These are phyloP conservation scores for Plutomurus gul DNA, from an alignment of 1,140 invertebrate species.

Conservation along the genomic window DNA sequence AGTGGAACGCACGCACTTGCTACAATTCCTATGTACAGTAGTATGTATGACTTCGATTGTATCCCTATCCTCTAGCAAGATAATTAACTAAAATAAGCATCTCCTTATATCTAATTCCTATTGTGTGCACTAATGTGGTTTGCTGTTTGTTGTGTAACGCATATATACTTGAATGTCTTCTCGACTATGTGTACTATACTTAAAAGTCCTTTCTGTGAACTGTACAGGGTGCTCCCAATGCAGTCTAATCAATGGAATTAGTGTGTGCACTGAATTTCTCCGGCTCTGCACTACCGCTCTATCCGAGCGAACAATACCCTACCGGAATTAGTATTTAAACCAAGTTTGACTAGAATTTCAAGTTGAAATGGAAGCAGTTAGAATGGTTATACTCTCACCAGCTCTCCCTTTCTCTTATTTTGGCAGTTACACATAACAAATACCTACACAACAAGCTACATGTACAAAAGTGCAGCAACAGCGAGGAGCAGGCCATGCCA, in stretches of 20 bases:
- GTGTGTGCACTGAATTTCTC: not conserved
- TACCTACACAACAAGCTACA: not conserved
- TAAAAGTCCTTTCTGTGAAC: not conserved
- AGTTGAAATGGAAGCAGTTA: not conserved
- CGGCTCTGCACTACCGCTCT: not conserved
- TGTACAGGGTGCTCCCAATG: not conserved
- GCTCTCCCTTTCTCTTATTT: not conserved
- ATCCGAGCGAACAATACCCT: not conserved
- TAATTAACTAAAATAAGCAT: not conserved
- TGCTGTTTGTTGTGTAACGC: too few relatives aligned
- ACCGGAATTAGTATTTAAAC: conserved; percentile 13
- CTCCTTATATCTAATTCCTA: not conserved
- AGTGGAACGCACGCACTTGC: too few relatives aligned
- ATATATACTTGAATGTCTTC: too few relatives aligned
- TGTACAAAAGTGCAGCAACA: not conserved
- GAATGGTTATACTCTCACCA: too few relatives aligned
- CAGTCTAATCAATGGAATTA: not conserved
- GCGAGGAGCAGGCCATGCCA: not conserved
- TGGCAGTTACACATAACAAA: not conserved
- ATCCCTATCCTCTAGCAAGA: too few relatives aligned
- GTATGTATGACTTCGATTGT: too few relatives aligned
- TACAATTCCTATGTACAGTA: too few relatives aligned
- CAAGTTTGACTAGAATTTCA: conserved; percentile 18
- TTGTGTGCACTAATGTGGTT: conserved; percentile 18
- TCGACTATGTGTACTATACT: too few relatives aligned